phyloP scores from a whole-genome alignment of 2,797 vertebrate genomes.

The Chromis chromis region DNA sequence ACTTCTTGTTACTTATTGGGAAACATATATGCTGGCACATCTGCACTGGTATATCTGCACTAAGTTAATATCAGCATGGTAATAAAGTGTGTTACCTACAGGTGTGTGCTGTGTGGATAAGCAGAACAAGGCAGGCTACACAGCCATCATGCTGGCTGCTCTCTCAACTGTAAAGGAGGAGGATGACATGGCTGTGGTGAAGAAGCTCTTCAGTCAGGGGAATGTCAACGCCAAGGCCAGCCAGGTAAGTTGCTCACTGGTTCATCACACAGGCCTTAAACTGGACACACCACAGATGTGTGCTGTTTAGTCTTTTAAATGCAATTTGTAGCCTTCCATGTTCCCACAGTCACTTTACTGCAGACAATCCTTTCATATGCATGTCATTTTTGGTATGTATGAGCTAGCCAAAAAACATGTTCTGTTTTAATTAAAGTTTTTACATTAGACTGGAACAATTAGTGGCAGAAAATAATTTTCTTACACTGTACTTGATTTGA shows the following conservation, averaged over 20 bases:
- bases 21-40: neutral
- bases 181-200: conserved; percentile 90
- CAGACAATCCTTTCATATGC: too few relatives aligned
- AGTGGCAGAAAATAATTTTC: too few relatives aligned
- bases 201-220: conserved; percentile 90
- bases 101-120: conserved; percentile 90
- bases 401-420: neutral
- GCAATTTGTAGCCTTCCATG: neutral
- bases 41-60: neutral
- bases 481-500: too few relatives aligned
- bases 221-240: conserved; percentile 95
- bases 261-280: neutral
- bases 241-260: conserved; percentile 83
- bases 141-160: conserved; percentile 94
- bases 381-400: neutral
- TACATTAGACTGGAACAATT: too few relatives aligned
- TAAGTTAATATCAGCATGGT: neutral
- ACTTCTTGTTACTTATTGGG: neutral
- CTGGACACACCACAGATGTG: neutral
- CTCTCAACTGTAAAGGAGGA: conserved; percentile 90
- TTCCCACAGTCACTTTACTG: neutral
- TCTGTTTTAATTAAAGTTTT: too few relatives aligned
- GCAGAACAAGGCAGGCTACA: conserved; percentile 97
- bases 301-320: neutral
- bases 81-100: conserved; percentile 55